A percentile compares a stretch with the other conserved stretches of the same genome.
Evolutionary conservation across 37 sponge, comb jelly and placozoan species (phyloP).

Genomic region (Lycopodina hypogea): DNA sequence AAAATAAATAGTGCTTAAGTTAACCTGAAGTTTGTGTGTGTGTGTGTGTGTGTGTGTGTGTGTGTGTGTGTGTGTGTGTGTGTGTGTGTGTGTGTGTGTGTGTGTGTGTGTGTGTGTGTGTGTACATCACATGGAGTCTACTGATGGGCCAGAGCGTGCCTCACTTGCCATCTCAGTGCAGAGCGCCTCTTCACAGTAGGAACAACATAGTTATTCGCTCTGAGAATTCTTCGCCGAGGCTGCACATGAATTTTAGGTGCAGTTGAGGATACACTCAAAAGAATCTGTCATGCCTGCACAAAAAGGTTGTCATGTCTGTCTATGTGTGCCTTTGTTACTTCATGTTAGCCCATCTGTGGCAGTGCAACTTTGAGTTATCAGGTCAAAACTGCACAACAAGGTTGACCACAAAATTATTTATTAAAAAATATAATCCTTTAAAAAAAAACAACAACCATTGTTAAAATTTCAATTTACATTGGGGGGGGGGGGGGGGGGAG

Average conservation of each 20-base stretch:
- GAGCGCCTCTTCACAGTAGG: conserved; percentile 71
- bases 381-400: background rate
- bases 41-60: no score
- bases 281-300: background rate
- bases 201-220: conserved; percentile 44
- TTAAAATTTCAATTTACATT: no score
- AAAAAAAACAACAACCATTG: no score
- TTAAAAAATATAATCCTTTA: no score
- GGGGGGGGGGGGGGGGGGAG: no score
- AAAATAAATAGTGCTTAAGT: no score
- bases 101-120: no score
- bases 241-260: background rate
- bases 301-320: background rate
- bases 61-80: no score
- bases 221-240: conserved; percentile 29
- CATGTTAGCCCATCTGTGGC: no score
- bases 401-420: no score
- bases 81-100: no score
- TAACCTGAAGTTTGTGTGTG: no score
- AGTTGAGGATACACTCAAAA: background rate
- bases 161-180: conserved; percentile 71
- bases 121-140: background rate
- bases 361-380: background rate
- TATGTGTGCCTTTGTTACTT: background rate
- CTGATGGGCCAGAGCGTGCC: conserved; percentile 47